Evolutionary conservation across 1,140 invertebrate species (phyloP).

Genomic region (Oryzaephilus surinamensis): DNA sequence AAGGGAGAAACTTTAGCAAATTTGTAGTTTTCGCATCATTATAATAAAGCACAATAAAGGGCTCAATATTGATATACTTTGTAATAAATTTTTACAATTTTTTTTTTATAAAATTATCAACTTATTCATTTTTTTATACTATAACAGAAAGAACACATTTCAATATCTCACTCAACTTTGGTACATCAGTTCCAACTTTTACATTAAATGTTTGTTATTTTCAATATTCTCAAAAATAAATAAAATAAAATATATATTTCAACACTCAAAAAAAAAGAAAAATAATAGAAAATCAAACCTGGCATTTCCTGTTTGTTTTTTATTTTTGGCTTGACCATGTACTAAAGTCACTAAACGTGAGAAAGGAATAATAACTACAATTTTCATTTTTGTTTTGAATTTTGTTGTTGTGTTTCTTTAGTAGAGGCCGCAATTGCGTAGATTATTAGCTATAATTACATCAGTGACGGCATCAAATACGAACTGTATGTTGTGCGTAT

Average conservation of each 20-base stretch:
- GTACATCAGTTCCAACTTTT: constrained; percentile 10
- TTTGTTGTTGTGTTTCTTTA: constrained; percentile 19
- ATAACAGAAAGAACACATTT: constrained; percentile 25
- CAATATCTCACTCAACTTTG: constrained; percentile 27
- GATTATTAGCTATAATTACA: constrained; percentile 88
- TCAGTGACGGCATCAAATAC: constrained; percentile 88
- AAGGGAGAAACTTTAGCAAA: constrained; percentile 11
- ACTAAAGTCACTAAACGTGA: constrained; percentile 14
- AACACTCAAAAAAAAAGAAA: no score
- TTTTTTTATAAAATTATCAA: constrained; percentile 8
- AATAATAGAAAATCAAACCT: no score
- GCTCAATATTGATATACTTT: constrained; percentile 5
- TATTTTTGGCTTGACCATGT: constrained; percentile 15
- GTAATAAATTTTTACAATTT: constrained; percentile 1
- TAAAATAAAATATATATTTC: no score
- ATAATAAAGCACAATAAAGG: background rate
- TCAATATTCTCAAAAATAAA: no score
- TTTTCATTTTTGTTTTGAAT: background rate
- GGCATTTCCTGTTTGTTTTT: constrained; percentile 9
- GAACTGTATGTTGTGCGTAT: constrained; percentile 85
- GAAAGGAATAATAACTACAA: constrained; percentile 17
- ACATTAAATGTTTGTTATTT: background rate
- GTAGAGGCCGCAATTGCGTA: constrained; percentile 77
- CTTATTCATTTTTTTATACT: constrained; percentile 6
- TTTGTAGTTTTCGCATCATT: constrained; percentile 2